phyloP scores from a whole-genome alignment of 1,140 invertebrate genomes.

The Bombyx mandarina region DNA sequence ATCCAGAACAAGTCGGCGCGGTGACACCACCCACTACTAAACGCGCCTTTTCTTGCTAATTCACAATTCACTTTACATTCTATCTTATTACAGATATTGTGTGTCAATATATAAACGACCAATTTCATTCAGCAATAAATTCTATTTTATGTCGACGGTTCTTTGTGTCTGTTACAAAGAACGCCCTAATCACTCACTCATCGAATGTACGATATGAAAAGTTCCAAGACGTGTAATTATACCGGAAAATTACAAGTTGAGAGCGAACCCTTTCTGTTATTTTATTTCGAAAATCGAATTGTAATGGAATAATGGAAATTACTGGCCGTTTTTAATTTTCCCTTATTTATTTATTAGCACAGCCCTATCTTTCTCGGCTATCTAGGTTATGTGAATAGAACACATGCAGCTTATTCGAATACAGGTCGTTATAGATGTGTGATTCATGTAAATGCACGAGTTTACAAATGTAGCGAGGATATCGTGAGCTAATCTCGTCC shows the following conservation, averaged over 20 bases:
- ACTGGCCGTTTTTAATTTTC: constrained; percentile 7
- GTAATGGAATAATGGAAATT: constrained; percentile 10
- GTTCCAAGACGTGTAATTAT: constrained; percentile 9
- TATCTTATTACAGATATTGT: constrained; percentile 48
- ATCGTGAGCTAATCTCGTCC: constrained; percentile 52
- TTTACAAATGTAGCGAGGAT: constrained; percentile 46
- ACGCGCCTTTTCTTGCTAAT: constrained; percentile 17
- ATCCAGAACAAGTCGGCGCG: constrained; percentile 24
- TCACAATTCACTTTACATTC: constrained; percentile 56
- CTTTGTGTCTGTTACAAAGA: too few relatives aligned
- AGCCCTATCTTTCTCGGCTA: constrained; percentile 48
- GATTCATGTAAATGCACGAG: constrained; percentile 66
- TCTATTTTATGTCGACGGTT: background rate
- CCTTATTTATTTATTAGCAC: constrained; percentile 30
- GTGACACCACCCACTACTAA: constrained; percentile 18
- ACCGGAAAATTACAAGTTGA: constrained; percentile 4
- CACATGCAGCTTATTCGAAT: constrained; percentile 59
- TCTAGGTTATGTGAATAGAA: constrained; percentile 62
- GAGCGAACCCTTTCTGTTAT: background rate
- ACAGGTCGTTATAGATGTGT: constrained; percentile 59
- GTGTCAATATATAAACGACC: constrained; percentile 24
- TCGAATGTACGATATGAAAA: background rate
- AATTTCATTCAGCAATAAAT: constrained; percentile 10
- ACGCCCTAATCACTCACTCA: background rate
- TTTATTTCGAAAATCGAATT: background rate